Base-by-base conservation (phyloP, 2,797 vertebrate species). In the Hybognathus amarus region DNA sequence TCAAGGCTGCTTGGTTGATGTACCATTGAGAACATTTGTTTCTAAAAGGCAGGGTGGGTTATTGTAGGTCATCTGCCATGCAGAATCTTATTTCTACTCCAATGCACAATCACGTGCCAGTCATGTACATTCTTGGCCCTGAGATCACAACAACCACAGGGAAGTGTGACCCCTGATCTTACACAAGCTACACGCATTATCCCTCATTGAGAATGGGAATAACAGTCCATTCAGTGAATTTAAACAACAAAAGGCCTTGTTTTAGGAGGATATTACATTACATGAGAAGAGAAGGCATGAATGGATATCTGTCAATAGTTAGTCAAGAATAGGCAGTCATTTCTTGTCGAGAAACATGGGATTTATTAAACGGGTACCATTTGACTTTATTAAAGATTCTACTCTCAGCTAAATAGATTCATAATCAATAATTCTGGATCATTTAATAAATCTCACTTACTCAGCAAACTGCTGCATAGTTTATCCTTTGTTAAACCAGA, bases 11-110 rank as follows among this genome's bases (percentile, higher is more conserved):
- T 78, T 61, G 73, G 33, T 27, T 54, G 52, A 42, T 11, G 50
- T 45, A 54, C 68, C 61, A 78, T 76, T 76, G 50, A 69, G 54
- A 86, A 61, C 68, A 79, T 66, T 85, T 66, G 75, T 61, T 75
- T 38, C 63, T 59, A 22, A 56, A 33, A 52, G 56, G 52, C 66
- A 70, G 70, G 86, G 70, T 79, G 76, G 87, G 85, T 85, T 77
- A 85, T 83, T 89, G 85, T 77, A 56, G 88, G 87, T 85, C 85
- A 82, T 79, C 52, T 59, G 70, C 24, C 38, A 59, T 42, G 85
- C 83, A 87, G 68, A 85, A 79, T 38, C 79, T 88, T 82, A 84
- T 87, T 91, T 87, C 89, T 90, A 88, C 90, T 86, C 82, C 85
- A 85, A 52, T 78, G 83, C 84, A 78, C 85, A 89, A 88, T 87